Conservation (phyloP, 2,113 vertebrate species). For the Trachemys scripta region DNA sequence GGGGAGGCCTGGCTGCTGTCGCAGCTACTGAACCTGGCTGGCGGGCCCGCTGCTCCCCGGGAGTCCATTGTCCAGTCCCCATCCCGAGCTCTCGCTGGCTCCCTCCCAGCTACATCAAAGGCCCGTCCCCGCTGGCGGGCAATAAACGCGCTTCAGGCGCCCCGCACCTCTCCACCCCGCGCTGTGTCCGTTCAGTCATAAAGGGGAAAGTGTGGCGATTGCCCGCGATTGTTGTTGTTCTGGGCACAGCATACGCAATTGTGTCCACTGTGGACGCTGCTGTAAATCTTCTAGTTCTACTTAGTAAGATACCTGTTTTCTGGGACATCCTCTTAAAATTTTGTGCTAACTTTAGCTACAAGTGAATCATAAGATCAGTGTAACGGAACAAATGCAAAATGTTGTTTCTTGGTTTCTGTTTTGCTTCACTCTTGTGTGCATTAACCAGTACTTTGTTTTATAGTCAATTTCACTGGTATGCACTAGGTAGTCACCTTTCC, state of each 20-base stretch:
- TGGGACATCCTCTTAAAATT: not conserved
- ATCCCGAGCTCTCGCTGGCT: rapidly evolving
- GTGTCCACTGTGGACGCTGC: not conserved
- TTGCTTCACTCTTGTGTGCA: not conserved
- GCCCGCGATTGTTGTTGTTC: not conserved
- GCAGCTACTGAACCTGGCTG: no score
- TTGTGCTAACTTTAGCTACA: not conserved
- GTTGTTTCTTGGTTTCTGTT: not conserved
- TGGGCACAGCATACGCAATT: not conserved
- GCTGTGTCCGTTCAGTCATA: not conserved
- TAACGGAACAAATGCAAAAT: not conserved
- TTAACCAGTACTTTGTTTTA: not conserved
- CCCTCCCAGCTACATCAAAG: not conserved
- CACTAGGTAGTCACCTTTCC: not conserved
- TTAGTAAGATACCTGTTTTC: not conserved
- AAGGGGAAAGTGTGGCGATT: not conserved
- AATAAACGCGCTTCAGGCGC: not conserved
- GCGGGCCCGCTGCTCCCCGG: no score
- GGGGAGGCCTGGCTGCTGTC: not conserved
- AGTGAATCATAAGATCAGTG: not conserved
- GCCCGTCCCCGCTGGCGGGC: no score
- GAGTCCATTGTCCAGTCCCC: rapidly evolving
- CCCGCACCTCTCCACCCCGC: no score
- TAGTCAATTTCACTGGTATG: not conserved
- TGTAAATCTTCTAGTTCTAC: not conserved